These are phyloP conservation scores for Peromyscus melanophrys DNA, from an alignment of 2,797 vertebrate genomes.

Conservation along the genomic window DNA sequence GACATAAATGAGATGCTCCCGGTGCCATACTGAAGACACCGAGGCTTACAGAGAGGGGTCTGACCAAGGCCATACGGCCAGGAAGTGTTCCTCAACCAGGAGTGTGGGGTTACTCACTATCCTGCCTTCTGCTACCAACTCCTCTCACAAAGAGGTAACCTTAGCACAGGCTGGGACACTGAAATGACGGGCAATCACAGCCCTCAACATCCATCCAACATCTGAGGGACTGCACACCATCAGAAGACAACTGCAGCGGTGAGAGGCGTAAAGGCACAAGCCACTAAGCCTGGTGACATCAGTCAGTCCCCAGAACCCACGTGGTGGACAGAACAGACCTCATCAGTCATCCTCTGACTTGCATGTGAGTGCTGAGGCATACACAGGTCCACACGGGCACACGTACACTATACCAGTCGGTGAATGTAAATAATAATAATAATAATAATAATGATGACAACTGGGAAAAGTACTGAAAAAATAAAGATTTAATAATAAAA, in stretches of 20 bases:
- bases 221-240: not conserved
- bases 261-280: not conserved
- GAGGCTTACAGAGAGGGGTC: not conserved
- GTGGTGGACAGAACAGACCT: not conserved
- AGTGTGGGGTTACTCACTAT: not conserved
- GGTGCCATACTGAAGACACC: not conserved
- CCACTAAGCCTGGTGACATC: not conserved
- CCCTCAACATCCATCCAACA: not conserved
- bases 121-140: not conserved
- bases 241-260: not conserved
- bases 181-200: not conserved
- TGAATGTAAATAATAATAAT: not conserved
- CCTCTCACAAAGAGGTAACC: not conserved
- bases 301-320: not conserved
- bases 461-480: conserved; percentile 60
- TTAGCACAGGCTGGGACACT: not conserved
- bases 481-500: conserved; percentile 71
- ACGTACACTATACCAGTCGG: not conserved
- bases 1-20: not conserved
- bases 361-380: not conserved
- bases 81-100: not conserved
- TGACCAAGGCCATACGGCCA: not conserved
- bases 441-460: conserved; percentile 6
- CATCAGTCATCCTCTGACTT: not conserved
- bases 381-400: not conserved